Base-by-base conservation (phyloP, 2,797 vertebrate genomes). In the Spondyliosoma cantharus region DNA sequence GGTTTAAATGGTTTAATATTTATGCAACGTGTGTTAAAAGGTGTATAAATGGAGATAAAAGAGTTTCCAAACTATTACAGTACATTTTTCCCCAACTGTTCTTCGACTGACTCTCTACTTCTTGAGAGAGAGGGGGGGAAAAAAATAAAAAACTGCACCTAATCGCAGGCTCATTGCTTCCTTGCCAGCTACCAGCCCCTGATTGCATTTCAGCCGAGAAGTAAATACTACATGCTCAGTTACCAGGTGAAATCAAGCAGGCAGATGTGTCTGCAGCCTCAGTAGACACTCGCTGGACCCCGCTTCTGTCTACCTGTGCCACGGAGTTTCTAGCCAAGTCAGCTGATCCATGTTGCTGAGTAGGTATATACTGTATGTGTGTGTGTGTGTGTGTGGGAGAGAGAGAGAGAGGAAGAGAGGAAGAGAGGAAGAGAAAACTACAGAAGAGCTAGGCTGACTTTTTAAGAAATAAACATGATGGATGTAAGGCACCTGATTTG, bases 221-320 rank as follows among this genome's bases (percentile, higher is more conserved):
- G 93, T 94, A 93, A 95, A 94, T 93, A 95, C 93, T 92, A 93
- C 93, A 94, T 95, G 94, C 93, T 94, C 92, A 91, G 93, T 95
- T 95, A 94, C 89, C 94, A 93, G 88, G 91, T 94, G 93, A 95
- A 94, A 94, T 93, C 94, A 95, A 91, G 92, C 93, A 93, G 93
- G 90, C 92, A 89, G 87, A 91, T 88, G 91, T 93, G 93, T 93
- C 93, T 94, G 89, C 88, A 92, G 93, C 92, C 92, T 92, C 92
- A 91, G 89, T 94, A 91, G 91, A 94, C 89, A 89, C 89, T 88
- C 83, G 84, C 89, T 92, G 91, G 93, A 93, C 89, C 92, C 90
- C 92, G 92, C 82, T 74, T 53, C 87, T 88, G 78, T 88, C 89
- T 86, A 87, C 86, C 89, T 87, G 90, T 85, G 78, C 81, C 88